Conservation (phyloP, 2,797 vertebrate species). For the Onychomys leucogaster region DNA sequence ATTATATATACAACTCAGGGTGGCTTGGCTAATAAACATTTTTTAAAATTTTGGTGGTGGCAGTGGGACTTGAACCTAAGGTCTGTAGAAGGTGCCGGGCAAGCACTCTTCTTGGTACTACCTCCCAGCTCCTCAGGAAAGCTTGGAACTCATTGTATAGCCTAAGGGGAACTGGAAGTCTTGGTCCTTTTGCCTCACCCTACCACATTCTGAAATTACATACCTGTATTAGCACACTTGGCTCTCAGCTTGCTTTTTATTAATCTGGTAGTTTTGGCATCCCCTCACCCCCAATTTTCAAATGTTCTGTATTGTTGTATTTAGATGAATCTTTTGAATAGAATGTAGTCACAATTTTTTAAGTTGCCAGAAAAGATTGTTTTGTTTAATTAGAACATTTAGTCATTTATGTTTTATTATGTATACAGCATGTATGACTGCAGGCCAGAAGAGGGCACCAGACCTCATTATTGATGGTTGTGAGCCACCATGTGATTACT, state of each 20-base stretch:
- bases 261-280: neutral
- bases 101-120: no score
- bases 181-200: neutral
- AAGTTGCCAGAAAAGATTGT: neutral
- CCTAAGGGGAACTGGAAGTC: neutral
- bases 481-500: no score
- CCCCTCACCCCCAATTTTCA: neutral
- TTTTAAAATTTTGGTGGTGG: neutral
- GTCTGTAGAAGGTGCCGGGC: no score
- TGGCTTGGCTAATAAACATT: neutral
- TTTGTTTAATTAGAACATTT: constrained; percentile 16
- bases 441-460: no score
- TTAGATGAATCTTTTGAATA: neutral
- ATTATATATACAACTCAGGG: neutral
- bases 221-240: no score
- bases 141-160: neutral
- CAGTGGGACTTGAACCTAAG: neutral
- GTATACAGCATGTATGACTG: no score
- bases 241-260: neutral
- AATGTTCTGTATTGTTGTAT: neutral
- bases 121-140: neutral
- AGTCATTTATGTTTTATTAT: constrained; percentile 54
- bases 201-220: neutral
- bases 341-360: neutral
- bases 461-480: no score